phyloP scores from a whole-genome alignment of 1,140 invertebrate genomes.

The Diachasmimorpha longicaudata region DNA sequence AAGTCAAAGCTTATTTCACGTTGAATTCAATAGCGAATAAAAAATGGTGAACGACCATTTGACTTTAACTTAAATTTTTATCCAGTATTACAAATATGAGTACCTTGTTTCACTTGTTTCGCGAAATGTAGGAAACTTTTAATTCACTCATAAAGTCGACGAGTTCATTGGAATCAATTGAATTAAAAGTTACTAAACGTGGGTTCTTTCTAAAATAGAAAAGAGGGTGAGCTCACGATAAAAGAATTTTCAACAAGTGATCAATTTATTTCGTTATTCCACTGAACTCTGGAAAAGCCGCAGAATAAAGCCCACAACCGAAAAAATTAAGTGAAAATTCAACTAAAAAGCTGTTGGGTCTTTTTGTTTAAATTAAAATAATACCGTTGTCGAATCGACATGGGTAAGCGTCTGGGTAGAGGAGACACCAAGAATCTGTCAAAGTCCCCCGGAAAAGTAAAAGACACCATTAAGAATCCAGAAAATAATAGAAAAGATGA shows the following conservation, averaged over 20 bases:
- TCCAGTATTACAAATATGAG: not conserved
- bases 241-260: not conserved
- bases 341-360: not conserved
- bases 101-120: not conserved
- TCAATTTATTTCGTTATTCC: not conserved
- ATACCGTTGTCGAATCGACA: slow-evolving; percentile 44
- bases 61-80: not conserved
- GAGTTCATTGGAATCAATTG: not conserved
- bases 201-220: not conserved
- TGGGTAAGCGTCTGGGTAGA: slow-evolving; percentile 36
- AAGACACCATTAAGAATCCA: slow-evolving; percentile 21
- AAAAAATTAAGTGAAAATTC: not conserved
- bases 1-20: not conserved
- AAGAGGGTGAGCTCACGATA: not conserved
- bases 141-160: not conserved
- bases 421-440: slow-evolving; percentile 29
- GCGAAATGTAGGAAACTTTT: not conserved
- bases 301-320: not conserved
- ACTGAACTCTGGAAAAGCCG: not conserved
- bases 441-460: slow-evolving; percentile 19
- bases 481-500: not conserved
- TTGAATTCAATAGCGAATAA: not conserved
- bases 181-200: not conserved
- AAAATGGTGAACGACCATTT: not conserved
- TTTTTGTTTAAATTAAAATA: slow-evolving; percentile 29